A percentile compares a stretch with the other conserved stretches of the same genome.
Evolutionary conservation across 2,797 vertebrate genomes (phyloP).

Genomic region (Oceanodroma leucorhoa): DNA sequence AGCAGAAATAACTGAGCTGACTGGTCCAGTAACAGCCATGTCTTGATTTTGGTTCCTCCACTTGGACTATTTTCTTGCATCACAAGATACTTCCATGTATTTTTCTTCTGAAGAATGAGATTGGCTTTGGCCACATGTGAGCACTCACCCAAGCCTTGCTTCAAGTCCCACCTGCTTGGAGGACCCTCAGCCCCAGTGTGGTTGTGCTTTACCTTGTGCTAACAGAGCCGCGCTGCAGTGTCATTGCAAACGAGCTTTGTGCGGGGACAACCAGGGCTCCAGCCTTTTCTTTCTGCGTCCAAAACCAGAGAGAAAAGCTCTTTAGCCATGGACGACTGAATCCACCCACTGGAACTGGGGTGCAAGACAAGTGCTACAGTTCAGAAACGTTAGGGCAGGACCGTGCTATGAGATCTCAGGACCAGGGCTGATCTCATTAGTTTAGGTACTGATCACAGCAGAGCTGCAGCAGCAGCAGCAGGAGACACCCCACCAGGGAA

Average conservation of each 20-base stretch:
- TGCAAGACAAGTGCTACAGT: not conserved
- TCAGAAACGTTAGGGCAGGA: not conserved
- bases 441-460: not conserved
- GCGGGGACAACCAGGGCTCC: not conserved
- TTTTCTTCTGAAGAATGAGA: not conserved
- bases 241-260: rapidly evolving
- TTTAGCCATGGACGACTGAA: not conserved
- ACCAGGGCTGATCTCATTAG: rapidly evolving
- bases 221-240: rapidly evolving
- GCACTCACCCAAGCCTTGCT: not conserved
- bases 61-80: not conserved
- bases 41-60: not conserved
- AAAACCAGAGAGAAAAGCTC: not conserved
- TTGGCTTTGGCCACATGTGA: not conserved
- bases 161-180: not conserved
- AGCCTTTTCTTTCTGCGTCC: not conserved
- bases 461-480: not conserved
- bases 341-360: not conserved
- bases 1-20: not conserved
- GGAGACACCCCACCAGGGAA: rapidly evolving
- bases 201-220: not conserved
- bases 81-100: rapidly evolving
- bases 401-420: not conserved
- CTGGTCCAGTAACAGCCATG: not conserved
- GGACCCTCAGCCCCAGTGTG: rapidly evolving